Percentiles rank a stretch among this genome's conserved stretches.
Conservation (phyloP, 2,113 vertebrate species). For the Brachyhypopomus occidentalis region DNA sequence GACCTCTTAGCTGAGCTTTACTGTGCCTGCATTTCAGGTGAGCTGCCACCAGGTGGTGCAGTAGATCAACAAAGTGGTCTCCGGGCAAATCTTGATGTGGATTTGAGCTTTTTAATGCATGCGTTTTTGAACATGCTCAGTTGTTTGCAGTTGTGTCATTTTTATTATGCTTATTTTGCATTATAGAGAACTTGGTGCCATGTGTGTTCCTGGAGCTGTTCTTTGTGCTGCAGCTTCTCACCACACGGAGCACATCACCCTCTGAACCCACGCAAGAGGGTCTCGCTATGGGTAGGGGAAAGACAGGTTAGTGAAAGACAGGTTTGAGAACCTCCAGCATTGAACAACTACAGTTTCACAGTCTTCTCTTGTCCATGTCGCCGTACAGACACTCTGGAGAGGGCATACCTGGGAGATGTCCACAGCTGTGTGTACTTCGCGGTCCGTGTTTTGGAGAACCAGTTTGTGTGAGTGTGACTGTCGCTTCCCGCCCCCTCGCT, state of each 20-base stretch:
- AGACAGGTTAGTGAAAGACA: conserved; percentile 58
- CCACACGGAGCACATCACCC: conserved; percentile 74
- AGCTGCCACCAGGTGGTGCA: conserved; percentile 56
- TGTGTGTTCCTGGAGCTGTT: conserved; percentile 97
- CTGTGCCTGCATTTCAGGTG: conserved; percentile 90
- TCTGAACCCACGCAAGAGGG: conserved; percentile 53
- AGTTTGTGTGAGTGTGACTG: conserved; percentile 85
- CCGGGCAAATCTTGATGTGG: no score
- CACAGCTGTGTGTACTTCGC: conserved; percentile 98
- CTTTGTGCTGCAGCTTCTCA: conserved; percentile 93
- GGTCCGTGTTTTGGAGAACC: conserved; percentile 87
- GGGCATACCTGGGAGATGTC: conserved; percentile 83
- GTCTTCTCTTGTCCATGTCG: background rate
- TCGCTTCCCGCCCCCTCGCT: conserved; percentile 1
- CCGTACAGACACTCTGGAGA: conserved; percentile 78
- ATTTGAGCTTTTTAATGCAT: no score
- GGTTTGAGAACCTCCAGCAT: conserved; percentile 49
- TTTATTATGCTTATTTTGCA: background rate
- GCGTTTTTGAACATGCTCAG: background rate
- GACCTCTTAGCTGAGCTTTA: conserved; percentile 87
- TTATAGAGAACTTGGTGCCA: conserved; percentile 91
- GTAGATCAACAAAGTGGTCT: background rate
- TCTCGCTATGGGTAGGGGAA: conserved; percentile 48
- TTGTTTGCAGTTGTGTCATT: background rate
- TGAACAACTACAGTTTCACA: background rate